phyloP scores from a whole-genome alignment of 2,797 vertebrate species.

The Catharus ustulatus region DNA sequence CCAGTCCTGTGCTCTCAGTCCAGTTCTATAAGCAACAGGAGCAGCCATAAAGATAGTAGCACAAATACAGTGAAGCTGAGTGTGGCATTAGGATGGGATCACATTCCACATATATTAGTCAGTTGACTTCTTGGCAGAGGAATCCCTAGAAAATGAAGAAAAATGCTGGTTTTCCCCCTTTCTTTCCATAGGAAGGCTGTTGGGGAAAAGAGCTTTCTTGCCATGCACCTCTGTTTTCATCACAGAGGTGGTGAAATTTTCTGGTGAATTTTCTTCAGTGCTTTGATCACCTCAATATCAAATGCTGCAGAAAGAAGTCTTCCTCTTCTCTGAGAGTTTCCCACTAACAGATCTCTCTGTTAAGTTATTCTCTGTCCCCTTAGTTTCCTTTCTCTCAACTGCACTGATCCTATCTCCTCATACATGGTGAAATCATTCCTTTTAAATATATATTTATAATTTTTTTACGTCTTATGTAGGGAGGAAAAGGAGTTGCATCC shows the following conservation, averaged over 20 bases:
- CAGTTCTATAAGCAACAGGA: not conserved
- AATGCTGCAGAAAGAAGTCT: not conserved
- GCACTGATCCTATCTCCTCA: not conserved
- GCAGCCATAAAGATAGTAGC: not conserved
- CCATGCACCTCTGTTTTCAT: not conserved
- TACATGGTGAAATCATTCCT: not conserved
- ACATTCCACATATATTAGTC: not conserved
- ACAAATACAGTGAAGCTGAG: not conserved
- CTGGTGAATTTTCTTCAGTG: not conserved
- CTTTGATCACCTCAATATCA: not conserved
- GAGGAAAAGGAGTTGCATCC: not conserved
- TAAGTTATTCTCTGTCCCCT: not conserved
- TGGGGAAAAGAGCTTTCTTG: not conserved
- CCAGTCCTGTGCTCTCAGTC: not conserved
- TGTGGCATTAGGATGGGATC: not conserved
- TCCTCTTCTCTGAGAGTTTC: not conserved
- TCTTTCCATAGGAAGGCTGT: not conserved
- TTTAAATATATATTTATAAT: not conserved
- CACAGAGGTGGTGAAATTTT: not conserved
- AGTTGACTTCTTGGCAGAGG: not conserved
- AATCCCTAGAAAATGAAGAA: not conserved
- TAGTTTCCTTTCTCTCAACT: not conserved
- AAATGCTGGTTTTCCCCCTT: not conserved
- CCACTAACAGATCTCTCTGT: not conserved
- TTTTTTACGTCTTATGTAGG: not conserved